phyloP scores from a whole-genome alignment of 2,797 vertebrate genomes.

The Vultur gryphus region DNA sequence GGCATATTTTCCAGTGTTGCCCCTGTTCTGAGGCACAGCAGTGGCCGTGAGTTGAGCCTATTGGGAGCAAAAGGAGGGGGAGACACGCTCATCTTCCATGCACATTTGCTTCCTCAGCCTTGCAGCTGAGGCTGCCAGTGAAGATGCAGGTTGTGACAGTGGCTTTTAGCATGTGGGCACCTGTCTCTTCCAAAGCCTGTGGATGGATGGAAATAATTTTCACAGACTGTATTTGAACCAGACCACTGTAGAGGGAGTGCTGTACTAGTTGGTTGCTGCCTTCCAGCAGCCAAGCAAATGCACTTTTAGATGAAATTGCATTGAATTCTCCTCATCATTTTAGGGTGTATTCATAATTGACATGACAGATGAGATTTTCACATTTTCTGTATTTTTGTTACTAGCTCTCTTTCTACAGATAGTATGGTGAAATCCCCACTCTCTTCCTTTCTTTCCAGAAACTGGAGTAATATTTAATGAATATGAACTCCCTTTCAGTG shows the following conservation, averaged over 20 bases:
- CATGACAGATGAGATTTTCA: background rate
- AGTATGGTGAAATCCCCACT: background rate
- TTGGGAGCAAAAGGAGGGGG: background rate
- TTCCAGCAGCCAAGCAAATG: background rate
- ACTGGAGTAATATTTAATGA: background rate
- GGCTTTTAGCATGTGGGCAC: background rate
- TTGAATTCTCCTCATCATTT: background rate
- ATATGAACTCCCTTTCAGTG: background rate
- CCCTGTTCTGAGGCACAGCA: background rate
- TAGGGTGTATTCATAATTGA: background rate
- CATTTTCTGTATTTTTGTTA: background rate
- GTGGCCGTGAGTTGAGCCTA: background rate
- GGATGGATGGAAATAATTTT: background rate
- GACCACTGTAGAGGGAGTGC: background rate
- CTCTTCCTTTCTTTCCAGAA: background rate
- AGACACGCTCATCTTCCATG: accelerated
- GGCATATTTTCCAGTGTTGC: background rate
- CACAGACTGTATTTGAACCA: background rate
- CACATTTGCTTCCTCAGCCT: background rate
- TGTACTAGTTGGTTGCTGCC: background rate
- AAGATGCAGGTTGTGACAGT: background rate
- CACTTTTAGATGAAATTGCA: background rate
- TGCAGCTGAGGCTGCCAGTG: background rate
- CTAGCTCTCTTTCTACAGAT: background rate
- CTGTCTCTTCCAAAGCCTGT: background rate